Percentiles rank a stretch among this genome's conserved stretches.
Conservation (phyloP, 2,888 invertebrate species). For the Chrysomela aeneicollis region DNA sequence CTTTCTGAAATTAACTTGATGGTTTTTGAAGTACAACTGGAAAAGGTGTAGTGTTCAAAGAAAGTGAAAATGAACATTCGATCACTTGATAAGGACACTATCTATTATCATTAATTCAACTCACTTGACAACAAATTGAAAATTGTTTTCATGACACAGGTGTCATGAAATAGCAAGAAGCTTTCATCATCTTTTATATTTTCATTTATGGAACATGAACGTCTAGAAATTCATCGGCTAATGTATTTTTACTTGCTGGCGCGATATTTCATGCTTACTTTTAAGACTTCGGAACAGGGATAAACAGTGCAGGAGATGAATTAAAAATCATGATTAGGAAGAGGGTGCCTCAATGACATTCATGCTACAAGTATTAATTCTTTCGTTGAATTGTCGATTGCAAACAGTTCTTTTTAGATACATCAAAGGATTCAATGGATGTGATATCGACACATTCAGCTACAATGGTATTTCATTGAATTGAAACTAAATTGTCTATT, state of each 20-base stretch:
- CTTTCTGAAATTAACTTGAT: too few relatives aligned
- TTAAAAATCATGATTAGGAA: slow-evolving; percentile 76
- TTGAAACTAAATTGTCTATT: too few relatives aligned
- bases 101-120: not conserved
- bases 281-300: slow-evolving; percentile 35
- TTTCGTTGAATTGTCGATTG: too few relatives aligned
- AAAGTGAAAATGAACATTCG: too few relatives aligned
- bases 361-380: not conserved
- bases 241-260: slow-evolving; percentile 40
- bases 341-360: slow-evolving; percentile 12
- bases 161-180: slow-evolving; percentile 37
- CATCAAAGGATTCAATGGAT: too few relatives aligned
- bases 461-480: too few relatives aligned
- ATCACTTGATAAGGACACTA: too few relatives aligned
- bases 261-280: slow-evolving; percentile 56
- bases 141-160: slow-evolving; percentile 35
- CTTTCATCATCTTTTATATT: slow-evolving; percentile 33
- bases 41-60: too few relatives aligned
- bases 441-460: too few relatives aligned
- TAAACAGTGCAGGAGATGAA: slow-evolving; percentile 72
- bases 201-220: slow-evolving; percentile 31
- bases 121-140: slow-evolving; percentile 27
- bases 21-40: too few relatives aligned
- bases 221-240: slow-evolving; percentile 51
- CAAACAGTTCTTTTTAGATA: too few relatives aligned